Conservation (phyloP, 2,113 vertebrate species). For the Galemys pyrenaicus region DNA sequence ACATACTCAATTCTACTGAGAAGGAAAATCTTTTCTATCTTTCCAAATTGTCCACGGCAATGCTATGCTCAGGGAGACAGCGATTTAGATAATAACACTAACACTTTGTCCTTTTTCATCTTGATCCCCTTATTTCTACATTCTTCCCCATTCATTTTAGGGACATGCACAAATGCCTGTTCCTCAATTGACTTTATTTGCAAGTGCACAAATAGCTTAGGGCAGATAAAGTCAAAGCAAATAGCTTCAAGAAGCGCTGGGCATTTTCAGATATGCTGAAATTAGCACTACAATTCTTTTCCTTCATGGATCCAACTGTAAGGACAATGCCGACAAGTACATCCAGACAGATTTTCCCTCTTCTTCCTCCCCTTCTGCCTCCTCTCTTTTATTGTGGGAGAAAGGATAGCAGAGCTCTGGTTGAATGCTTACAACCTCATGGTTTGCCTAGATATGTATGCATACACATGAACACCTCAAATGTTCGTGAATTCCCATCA, state of each 20-base stretch:
- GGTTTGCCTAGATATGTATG: constrained; percentile 64
- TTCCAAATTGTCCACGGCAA: background rate
- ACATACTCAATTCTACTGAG: background rate
- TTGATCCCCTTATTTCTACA: background rate
- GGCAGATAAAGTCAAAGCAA: background rate
- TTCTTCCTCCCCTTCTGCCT: too few relatives aligned
- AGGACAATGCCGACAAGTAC: background rate
- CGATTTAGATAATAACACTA: background rate
- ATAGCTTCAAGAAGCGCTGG: background rate
- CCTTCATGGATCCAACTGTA: background rate
- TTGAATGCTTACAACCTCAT: constrained; percentile 56
- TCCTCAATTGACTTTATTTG: background rate
- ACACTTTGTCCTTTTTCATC: background rate
- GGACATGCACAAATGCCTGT: background rate
- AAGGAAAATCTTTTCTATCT: background rate
- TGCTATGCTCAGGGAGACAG: background rate
- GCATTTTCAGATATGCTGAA: background rate
- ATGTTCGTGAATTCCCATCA: constrained; percentile 73
- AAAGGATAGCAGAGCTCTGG: background rate
- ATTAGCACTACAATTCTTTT: background rate
- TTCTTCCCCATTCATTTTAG: background rate
- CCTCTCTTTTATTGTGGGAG: background rate
- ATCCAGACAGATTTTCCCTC: background rate
- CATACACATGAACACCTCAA: constrained; percentile 14
- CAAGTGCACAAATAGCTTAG: background rate